phyloP scores from a whole-genome alignment of 1,140 invertebrate genomes.

The Achatina immaculata region DNA sequence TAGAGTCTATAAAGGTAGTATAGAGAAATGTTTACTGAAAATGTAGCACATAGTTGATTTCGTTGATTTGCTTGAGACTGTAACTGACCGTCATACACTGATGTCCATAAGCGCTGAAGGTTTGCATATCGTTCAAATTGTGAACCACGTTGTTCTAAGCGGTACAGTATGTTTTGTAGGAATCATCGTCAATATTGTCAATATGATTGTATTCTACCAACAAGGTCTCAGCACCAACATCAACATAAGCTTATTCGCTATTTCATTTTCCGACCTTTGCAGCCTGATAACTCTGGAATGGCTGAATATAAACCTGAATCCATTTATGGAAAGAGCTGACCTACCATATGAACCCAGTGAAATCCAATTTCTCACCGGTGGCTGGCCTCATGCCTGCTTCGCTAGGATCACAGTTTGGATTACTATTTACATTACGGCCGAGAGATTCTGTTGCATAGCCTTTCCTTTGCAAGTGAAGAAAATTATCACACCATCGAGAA shows the following conservation, averaged over 20 bases:
- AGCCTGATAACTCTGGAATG: background rate
- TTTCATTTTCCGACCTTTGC: background rate
- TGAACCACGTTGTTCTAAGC: slow-evolving; percentile 1
- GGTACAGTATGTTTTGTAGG: background rate
- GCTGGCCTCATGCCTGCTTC: background rate
- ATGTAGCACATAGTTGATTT: too few relatives aligned
- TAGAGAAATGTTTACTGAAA: too few relatives aligned
- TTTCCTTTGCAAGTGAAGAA: background rate
- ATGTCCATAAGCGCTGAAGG: too few relatives aligned
- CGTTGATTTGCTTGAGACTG: too few relatives aligned
- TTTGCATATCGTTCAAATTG: too few relatives aligned
- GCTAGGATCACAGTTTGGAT: background rate
- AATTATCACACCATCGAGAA: background rate
- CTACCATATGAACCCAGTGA: background rate
- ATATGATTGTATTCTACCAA: background rate
- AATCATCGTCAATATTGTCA: background rate
- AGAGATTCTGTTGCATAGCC: background rate
- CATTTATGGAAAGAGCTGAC: background rate
- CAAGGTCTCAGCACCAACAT: background rate
- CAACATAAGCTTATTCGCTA: background rate
- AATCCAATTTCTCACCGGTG: background rate
- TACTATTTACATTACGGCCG: background rate
- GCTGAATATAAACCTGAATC: slow-evolving; percentile 3
- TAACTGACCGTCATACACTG: too few relatives aligned
- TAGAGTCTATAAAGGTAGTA: too few relatives aligned